These are phyloP conservation scores for Actenoides lindsayi DNA, from an alignment of 2,113 vertebrate species.

Conservation along the genomic window DNA sequence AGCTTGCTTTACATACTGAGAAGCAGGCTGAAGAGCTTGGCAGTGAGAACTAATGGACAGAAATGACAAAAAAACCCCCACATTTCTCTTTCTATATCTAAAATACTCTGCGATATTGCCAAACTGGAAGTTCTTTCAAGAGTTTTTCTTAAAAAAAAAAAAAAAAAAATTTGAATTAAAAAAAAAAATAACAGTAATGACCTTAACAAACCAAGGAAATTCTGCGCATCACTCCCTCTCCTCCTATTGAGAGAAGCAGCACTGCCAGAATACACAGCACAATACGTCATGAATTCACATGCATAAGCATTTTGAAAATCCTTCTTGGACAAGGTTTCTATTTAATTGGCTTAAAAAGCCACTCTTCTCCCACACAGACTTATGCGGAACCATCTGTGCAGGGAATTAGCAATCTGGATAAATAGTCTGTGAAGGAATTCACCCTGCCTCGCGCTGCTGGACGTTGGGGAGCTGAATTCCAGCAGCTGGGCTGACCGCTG, in stretches of 20 bases:
- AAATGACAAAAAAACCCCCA: not conserved
- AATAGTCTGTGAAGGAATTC: slow-evolving; percentile 61
- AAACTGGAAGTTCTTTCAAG: not conserved
- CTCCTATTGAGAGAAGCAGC: not conserved
- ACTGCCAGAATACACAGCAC: slow-evolving; percentile 35
- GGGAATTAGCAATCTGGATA: slow-evolving; percentile 74
- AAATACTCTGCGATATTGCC: not conserved
- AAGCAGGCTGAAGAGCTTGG: not conserved
- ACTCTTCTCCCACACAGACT: slow-evolving; percentile 67
- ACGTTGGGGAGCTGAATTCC: slow-evolving; percentile 12
- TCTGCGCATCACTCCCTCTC: not conserved
- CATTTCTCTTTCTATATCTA: not conserved
- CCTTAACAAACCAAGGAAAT: slow-evolving; percentile 18
- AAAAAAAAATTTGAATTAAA: not conserved
- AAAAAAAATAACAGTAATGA: not conserved
- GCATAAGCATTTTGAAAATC: slow-evolving; percentile 65
- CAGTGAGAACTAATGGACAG: slow-evolving; percentile 20
- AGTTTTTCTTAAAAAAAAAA: not conserved
- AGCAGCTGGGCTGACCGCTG: slow-evolving; percentile 51
- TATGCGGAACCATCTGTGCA: slow-evolving; percentile 74
- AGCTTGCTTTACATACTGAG: not conserved
- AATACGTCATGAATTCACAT: slow-evolving; percentile 62
- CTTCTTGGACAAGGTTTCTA: slow-evolving; percentile 72
- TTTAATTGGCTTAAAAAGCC: slow-evolving; percentile 78
- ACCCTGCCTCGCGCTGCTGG: slow-evolving; percentile 45